Evolutionary conservation across 2,888 invertebrate species (phyloP).

Genomic region (Eupsilia transversa): DNA sequence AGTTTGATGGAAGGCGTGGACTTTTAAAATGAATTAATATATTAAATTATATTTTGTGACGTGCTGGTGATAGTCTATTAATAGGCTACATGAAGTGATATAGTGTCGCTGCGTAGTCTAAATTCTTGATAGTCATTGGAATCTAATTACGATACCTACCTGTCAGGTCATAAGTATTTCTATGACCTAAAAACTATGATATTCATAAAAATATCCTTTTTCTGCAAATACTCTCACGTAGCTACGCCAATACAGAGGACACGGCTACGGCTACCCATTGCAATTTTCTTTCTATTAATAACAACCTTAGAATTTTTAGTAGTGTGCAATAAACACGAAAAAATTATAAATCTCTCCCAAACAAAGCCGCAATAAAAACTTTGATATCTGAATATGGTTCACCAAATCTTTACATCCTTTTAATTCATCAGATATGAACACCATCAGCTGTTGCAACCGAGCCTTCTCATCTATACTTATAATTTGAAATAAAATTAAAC

Average conservation of each 20-base stretch:
- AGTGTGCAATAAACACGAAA: no score
- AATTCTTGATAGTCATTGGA: conserved; percentile 1
- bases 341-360: no score
- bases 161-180: no score
- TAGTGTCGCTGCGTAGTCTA: neutral
- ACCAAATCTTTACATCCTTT: neutral
- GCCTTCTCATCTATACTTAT: neutral
- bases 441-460: neutral
- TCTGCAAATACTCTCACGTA: no score
- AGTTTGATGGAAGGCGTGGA: conserved; percentile 26
- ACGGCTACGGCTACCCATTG: no score
- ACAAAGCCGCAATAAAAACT: neutral
- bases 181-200: no score
- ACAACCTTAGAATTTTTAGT: no score
- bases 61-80: conserved; percentile 13
- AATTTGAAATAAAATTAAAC: no score
- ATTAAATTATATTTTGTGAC: conserved; percentile 26
- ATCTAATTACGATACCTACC: neutral
- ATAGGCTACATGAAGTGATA: neutral
- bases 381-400: neutral
- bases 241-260: no score
- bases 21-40: conserved; percentile 42
- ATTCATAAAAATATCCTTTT: no score
- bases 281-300: no score
- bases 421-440: neutral